Conservation (phyloP, 2,797 vertebrate genomes). For the Hyperoplus lanceolatus region DNA sequence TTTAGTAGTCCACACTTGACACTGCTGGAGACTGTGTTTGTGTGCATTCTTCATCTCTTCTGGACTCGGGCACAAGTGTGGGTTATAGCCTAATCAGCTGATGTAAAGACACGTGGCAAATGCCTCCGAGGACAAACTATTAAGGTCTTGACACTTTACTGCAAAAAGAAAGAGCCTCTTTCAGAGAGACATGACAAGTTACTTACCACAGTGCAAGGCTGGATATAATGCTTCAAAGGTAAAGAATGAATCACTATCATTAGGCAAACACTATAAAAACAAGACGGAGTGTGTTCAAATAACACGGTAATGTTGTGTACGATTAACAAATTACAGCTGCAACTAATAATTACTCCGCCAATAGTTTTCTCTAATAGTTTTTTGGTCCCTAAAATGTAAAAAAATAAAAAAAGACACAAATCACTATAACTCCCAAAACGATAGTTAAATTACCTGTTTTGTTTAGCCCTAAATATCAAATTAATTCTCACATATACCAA, state of each 20-base stretch:
- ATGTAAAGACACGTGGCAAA: constrained; percentile 38
- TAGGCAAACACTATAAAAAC: background rate
- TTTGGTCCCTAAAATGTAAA: background rate
- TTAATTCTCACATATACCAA: background rate
- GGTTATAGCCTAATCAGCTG: constrained; percentile 52
- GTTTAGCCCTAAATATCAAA: background rate
- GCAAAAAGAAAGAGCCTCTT: background rate
- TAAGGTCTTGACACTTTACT: background rate
- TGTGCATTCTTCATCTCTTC: constrained; percentile 24
- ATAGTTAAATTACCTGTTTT: background rate
- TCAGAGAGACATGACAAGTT: background rate
- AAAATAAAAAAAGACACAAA: background rate
- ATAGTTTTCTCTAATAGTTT: background rate
- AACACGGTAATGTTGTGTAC: background rate
- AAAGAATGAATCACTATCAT: background rate
- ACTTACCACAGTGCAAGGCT: background rate
- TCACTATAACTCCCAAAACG: background rate
- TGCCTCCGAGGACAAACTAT: constrained; percentile 25
- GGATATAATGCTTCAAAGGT: background rate
- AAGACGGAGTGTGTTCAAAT: background rate
- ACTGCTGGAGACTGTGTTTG: background rate
- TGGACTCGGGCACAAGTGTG: constrained; percentile 29
- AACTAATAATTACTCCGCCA: background rate
- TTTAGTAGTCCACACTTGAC: constrained; percentile 21
- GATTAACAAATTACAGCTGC: background rate